Percentiles rank a stretch among this genome's conserved stretches.
Evolutionary conservation across 2,113 vertebrate species (phyloP).

Genomic region (Danio rerio): DNA sequence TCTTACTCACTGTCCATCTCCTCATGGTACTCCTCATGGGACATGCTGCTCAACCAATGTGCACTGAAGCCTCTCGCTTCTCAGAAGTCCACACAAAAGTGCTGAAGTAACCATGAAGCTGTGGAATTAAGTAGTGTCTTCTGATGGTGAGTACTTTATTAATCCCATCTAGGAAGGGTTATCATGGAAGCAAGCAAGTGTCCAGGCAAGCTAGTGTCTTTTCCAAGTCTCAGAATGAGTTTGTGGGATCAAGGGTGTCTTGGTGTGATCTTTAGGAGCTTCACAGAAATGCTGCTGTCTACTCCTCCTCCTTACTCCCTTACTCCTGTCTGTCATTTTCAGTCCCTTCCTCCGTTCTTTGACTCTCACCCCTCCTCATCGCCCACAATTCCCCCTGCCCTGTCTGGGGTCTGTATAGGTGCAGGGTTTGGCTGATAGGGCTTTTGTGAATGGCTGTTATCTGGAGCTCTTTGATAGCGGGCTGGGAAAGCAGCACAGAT

Average conservation of each 20-base stretch:
- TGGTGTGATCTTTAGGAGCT: too few relatives aligned
- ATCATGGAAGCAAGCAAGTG: neutral
- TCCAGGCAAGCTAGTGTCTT: too few relatives aligned
- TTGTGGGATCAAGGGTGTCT: neutral
- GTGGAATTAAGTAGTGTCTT: neutral
- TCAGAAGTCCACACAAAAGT: neutral
- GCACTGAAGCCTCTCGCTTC: neutral
- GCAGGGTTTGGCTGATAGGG: constrained; percentile 33
- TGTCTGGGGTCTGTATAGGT: neutral
- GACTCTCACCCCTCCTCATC: constrained; percentile 10
- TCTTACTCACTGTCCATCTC: constrained; percentile 95
- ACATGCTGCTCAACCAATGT: constrained; percentile 22
- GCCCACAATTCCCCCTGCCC: neutral
- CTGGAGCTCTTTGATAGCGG: constrained; percentile 32
- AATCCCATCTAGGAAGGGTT: constrained; percentile 15
- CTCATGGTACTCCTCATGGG: constrained; percentile 92
- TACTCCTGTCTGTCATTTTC: neutral
- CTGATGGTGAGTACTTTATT: neutral
- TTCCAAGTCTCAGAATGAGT: neutral
- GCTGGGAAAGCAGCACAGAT: constrained; percentile 1
- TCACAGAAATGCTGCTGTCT: neutral
- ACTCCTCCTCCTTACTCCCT: constrained; percentile 5
- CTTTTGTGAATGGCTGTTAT: constrained; percentile 43
- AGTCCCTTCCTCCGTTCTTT: constrained; percentile 7
- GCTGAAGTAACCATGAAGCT: constrained; percentile 2